Evolutionary conservation across 1,140 invertebrate species (phyloP).

Genomic region (Eriocheir sinensis): DNA sequence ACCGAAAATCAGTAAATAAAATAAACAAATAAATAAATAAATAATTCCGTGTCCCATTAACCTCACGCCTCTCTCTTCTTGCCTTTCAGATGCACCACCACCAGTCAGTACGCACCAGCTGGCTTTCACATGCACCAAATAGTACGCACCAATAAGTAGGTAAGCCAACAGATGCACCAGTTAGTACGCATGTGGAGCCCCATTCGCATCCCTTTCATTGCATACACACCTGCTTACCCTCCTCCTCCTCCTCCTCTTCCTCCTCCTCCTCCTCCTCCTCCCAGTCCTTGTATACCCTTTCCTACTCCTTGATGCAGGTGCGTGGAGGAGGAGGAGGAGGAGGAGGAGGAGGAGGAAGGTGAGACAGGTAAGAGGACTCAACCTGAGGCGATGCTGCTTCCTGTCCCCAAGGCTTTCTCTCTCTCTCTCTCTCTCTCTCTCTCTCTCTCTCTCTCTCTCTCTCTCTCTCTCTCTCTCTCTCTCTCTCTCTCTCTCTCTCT

Average conservation of each 20-base stretch:
- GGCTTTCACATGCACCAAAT: too few relatives aligned
- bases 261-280: neutral
- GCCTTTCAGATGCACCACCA: too few relatives aligned
- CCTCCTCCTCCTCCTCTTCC: neutral
- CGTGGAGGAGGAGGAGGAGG: neutral
- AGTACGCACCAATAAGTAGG: too few relatives aligned
- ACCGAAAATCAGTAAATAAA: too few relatives aligned
- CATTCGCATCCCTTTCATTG: neutral
- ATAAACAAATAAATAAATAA: too few relatives aligned
- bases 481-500: neutral
- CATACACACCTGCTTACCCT: neutral
- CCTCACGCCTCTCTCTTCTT: too few relatives aligned
- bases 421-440: neutral
- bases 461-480: conserved; percentile 20
- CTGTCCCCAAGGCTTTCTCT: conserved; percentile 20
- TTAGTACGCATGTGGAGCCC: too few relatives aligned
- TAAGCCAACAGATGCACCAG: too few relatives aligned
- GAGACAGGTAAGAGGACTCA: neutral
- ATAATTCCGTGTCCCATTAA: too few relatives aligned
- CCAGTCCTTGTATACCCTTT: neutral
- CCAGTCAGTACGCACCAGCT: too few relatives aligned
- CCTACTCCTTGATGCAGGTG: too few relatives aligned
- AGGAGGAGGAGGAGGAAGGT: neutral
- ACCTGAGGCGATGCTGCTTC: neutral
- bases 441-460: conserved; percentile 22